Conservation (phyloP, 2,888 invertebrate genomes). For the Gisinianus flammeolus region DNA sequence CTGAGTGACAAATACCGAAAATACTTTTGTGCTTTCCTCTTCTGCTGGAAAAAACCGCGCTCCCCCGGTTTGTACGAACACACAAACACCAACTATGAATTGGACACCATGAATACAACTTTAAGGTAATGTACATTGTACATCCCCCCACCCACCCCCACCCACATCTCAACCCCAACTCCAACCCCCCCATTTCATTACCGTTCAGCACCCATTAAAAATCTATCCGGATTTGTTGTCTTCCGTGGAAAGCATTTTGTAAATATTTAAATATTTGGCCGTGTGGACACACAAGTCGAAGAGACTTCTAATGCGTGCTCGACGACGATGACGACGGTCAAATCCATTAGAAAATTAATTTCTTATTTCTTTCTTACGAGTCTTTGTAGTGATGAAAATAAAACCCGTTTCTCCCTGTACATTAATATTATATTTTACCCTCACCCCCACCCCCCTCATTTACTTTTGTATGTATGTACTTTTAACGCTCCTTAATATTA, state of each 20-base stretch:
- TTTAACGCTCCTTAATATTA: background rate
- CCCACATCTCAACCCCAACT: background rate
- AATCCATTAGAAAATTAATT: no score
- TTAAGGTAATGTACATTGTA: constrained; percentile 21
- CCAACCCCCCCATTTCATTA: no score
- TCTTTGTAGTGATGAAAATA: no score
- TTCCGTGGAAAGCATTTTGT: background rate
- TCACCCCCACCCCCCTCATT: background rate
- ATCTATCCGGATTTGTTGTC: background rate
- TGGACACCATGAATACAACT: constrained; percentile 38
- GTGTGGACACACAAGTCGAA: no score
- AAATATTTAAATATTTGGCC: no score
- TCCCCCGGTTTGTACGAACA: constrained; percentile 1
- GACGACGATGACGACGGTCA: no score
- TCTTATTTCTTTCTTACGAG: no score
- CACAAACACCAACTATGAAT: constrained; percentile 38
- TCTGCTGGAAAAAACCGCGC: constrained; percentile 42
- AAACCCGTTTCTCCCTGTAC: no score
- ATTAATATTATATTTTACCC: no score
- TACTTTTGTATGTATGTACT: background rate
- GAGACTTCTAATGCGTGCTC: no score
- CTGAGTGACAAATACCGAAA: constrained; percentile 76
- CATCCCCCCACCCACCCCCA: background rate
- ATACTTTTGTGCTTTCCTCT: constrained; percentile 45
- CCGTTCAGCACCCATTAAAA: background rate